Percentiles rank a stretch among this genome's conserved stretches.
Conservation (phyloP, 2,888 invertebrate species). For the Cataglyphis rosenhaueri region DNA sequence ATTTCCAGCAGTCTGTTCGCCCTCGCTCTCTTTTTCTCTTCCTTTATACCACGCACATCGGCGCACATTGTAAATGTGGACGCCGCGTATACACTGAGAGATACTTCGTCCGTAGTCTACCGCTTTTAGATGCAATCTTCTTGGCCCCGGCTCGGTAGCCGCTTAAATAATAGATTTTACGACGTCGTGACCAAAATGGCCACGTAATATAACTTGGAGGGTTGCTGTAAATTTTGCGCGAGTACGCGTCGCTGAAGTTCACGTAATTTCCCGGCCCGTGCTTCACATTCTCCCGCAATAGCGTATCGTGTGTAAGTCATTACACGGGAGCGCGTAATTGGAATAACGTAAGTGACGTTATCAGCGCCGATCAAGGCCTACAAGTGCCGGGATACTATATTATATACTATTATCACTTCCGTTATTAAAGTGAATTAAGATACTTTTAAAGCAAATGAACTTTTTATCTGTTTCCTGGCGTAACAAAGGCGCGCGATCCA, state of each 20-base stretch:
- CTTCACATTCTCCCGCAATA: conserved; percentile 48
- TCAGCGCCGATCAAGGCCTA: conserved; percentile 41
- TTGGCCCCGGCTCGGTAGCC: conserved; percentile 63
- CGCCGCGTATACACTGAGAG: not conserved
- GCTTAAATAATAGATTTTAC: conserved; percentile 75
- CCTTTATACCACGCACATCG: not conserved
- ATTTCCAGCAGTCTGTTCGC: not conserved
- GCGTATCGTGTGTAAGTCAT: conserved; percentile 46
- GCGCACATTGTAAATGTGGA: conserved; percentile 26
- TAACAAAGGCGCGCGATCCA: conserved; percentile 27
- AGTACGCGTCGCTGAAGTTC: conserved; percentile 46
- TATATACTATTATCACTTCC: conserved; percentile 51
- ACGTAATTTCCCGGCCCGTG: conserved; percentile 50
- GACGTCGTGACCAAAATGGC: conserved; percentile 70
- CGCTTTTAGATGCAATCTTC: conserved; percentile 68
- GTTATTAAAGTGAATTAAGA: conserved; percentile 55
- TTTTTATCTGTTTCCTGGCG: conserved; percentile 40
- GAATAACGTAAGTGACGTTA: conserved; percentile 53
- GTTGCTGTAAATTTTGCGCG: conserved; percentile 63
- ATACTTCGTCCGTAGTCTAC: conserved; percentile 30
- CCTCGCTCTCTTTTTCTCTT: not conserved
- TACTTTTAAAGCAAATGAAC: conserved; percentile 46
- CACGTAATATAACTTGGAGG: conserved; percentile 63
- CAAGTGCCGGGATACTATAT: conserved; percentile 43
- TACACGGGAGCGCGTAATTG: conserved; percentile 47